A percentile compares a stretch with the other conserved stretches of the same genome.
Evolutionary conservation across 2,888 invertebrate species (phyloP).

Genomic region (Drepana falcataria): DNA sequence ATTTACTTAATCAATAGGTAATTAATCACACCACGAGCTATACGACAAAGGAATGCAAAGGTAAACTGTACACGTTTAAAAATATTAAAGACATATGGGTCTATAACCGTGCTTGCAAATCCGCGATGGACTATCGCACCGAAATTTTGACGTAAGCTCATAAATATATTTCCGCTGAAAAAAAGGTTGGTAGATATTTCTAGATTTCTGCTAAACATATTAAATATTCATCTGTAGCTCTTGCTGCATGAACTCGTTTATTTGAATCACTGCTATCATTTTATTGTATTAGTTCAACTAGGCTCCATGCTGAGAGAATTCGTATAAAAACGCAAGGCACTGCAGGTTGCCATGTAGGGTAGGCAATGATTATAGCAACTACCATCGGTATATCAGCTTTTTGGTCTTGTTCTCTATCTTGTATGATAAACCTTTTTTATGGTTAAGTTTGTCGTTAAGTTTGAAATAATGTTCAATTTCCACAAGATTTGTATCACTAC

Average conservation of each 20-base stretch:
- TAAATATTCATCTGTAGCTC: background rate
- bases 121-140: no score
- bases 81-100: no score
- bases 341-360: conserved; percentile 24
- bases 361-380: conserved; percentile 17
- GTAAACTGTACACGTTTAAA: no score
- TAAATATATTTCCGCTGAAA: no score
- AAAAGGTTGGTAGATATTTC: no score
- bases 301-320: conserved; percentile 28
- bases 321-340: conserved; percentile 26
- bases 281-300: conserved; percentile 14
- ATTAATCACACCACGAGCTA: no score
- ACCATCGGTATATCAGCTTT: background rate
- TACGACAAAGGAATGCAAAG: no score
- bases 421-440: background rate
- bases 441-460: background rate
- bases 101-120: no score
- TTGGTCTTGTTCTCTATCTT: background rate
- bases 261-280: conserved; percentile 4
- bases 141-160: no score
- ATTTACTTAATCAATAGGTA: no score
- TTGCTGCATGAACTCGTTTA: conserved; percentile 3
- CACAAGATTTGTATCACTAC: no score
- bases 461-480: background rate
- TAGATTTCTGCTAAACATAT: no score